A percentile compares a stretch with the other conserved stretches of the same genome.
These are phyloP conservation scores for Dascyllus trimaculatus DNA, from an alignment of 2,113 vertebrate species.

Conservation along the genomic window DNA sequence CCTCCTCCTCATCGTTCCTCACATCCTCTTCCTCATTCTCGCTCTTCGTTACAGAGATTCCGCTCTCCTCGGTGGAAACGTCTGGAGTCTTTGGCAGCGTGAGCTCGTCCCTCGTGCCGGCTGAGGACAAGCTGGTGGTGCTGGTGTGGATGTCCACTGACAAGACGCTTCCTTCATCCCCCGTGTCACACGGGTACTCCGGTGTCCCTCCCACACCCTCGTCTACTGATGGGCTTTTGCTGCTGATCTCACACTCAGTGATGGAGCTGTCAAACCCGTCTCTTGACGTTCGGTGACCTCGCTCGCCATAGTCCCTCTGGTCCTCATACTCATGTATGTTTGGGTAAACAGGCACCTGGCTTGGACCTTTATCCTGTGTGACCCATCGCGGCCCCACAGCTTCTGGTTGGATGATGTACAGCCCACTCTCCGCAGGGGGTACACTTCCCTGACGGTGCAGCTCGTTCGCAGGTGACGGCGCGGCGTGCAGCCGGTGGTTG, in stretches of 20 bases:
- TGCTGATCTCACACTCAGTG: not conserved
- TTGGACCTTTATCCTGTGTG: conserved; percentile 40
- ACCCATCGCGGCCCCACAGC: conserved; percentile 42
- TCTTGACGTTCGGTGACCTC: accelerated
- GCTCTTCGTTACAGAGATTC: conserved; percentile 61
- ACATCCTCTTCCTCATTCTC: conserved; percentile 61
- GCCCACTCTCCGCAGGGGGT: conserved; percentile 14
- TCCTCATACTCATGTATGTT: conserved; percentile 31
- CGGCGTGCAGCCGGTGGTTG: conserved; percentile 77
- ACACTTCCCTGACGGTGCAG: conserved; percentile 34
- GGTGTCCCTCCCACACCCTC: conserved; percentile 77
- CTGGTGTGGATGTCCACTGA: conserved; percentile 85
- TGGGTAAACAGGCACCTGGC: conserved; percentile 79
- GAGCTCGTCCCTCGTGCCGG: conserved; percentile 74
- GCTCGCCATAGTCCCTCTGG: conserved; percentile 20
- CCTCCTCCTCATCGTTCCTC: conserved; percentile 37
- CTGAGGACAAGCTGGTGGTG: conserved; percentile 83
- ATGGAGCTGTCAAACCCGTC: conserved; percentile 51
- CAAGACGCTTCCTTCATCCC: conserved; percentile 79
- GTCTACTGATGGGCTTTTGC: conserved; percentile 58
- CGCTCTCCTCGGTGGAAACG: conserved; percentile 63
- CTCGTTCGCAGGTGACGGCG: conserved; percentile 17
- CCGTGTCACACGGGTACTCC: conserved; percentile 79
- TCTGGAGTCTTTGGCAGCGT: conserved; percentile 47
- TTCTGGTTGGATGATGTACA: conserved; percentile 78